Percentiles rank a stretch among this genome's conserved stretches.
Conservation (phyloP, 1,140 invertebrate species). For the Lasioglossum baleicum region DNA sequence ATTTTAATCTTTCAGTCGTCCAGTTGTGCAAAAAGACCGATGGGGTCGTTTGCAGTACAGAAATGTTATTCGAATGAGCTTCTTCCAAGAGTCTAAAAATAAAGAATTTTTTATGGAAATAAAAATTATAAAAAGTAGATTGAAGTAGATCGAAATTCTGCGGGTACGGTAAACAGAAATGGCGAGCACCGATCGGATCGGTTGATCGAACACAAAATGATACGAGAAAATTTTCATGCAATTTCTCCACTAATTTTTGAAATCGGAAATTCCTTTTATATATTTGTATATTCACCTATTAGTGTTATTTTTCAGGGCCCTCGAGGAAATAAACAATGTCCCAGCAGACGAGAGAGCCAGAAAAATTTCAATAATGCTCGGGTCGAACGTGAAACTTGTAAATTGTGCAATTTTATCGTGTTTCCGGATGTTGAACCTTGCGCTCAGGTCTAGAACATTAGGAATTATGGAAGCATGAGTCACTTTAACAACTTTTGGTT, state of each 20-base stretch:
- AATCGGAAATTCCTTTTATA: neutral
- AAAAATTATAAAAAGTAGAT: neutral
- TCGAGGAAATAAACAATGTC: constrained; percentile 83
- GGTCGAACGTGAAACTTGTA: constrained; percentile 91
- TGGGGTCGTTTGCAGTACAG: constrained; percentile 89
- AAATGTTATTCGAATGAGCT: constrained; percentile 79
- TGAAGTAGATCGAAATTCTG: too few relatives aligned
- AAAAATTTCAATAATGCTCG: constrained; percentile 89
- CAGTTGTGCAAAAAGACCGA: constrained; percentile 84
- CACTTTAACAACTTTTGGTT: constrained; percentile 83
- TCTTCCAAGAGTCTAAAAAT: constrained; percentile 75
- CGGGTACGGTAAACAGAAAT: too few relatives aligned
- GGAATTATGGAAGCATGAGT: constrained; percentile 82
- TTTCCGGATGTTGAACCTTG: constrained; percentile 78
- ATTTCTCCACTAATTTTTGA: too few relatives aligned
- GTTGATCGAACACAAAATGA: too few relatives aligned
- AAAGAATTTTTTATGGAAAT: neutral
- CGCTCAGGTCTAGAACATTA: constrained; percentile 83
- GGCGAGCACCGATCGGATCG: too few relatives aligned
- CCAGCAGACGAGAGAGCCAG: constrained; percentile 83
- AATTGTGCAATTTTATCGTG: constrained; percentile 86
- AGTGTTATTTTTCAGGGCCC: constrained; percentile 78
- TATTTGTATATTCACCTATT: constrained; percentile 48
- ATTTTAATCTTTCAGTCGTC: constrained; percentile 79
- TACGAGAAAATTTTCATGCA: too few relatives aligned